A percentile compares a stretch with the other conserved stretches of the same genome.
Evolutionary conservation across 2,888 invertebrate species (phyloP).

Genomic region (Eupithecia vulgata): DNA sequence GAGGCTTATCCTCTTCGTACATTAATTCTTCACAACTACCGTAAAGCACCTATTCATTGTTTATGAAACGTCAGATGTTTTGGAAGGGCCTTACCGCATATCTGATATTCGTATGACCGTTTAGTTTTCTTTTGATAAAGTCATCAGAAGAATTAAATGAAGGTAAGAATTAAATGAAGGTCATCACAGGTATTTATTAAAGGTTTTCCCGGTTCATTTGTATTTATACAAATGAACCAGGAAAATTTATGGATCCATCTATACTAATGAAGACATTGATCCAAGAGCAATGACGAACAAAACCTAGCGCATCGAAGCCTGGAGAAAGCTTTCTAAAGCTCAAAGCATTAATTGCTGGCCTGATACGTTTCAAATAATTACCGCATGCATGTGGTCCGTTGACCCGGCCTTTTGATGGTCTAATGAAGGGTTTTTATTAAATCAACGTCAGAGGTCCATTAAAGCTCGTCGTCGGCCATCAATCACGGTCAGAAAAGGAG

Average conservation of each 20-base stretch:
- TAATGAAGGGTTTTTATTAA: conserved; percentile 83
- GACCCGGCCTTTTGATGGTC: conserved; percentile 64
- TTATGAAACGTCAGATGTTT: background rate
- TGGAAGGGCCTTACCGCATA: background rate
- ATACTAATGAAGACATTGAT: conserved; percentile 15
- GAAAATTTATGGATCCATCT: background rate
- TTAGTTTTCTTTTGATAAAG: background rate
- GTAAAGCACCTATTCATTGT: background rate
- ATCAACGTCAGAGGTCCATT: conserved; percentile 82
- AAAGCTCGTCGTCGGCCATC: conserved; percentile 67
- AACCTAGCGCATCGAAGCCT: conserved; percentile 13
- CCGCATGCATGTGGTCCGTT: conserved; percentile 42
- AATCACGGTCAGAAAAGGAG: conserved; percentile 68
- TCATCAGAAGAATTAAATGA: background rate
- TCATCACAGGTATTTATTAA: background rate
- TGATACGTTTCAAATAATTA: conserved; percentile 59
- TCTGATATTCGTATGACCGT: background rate
- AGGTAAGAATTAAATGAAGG: no score
- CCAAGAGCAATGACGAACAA: conserved; percentile 19
- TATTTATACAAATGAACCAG: background rate
- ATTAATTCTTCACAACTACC: no score
- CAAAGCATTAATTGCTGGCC: conserved; percentile 55
- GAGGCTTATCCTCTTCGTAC: background rate
- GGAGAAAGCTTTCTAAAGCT: conserved; percentile 54
- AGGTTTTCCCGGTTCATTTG: no score